Evolutionary conservation across 1,140 invertebrate genomes (phyloP), one percentile per base, ranked within the genome.

Genomic region (Drosophila gunungcola): DNA sequence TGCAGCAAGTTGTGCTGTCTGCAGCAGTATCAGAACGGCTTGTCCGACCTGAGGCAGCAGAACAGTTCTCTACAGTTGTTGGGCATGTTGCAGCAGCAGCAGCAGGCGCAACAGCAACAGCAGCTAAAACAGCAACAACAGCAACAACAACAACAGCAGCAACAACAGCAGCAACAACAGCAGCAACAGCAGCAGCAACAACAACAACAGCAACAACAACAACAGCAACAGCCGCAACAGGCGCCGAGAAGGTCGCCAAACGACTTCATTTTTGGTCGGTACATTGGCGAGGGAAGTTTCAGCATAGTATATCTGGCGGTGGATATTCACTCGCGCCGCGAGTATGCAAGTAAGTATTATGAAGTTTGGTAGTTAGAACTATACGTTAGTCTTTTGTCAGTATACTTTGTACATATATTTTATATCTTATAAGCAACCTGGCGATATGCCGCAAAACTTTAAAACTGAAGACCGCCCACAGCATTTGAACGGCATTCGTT

Each of bases 261-360:
- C 79, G 98, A 99, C 93, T 99, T 97, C 92, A 96, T 98, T 75
- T 99, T 99, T 94, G 97, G 97, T 34, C 98, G 98, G 94, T 94
- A 97, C 55, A 97, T 99, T 79, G 98, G 98, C 65, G 98, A 99
- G 93, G 98, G 98, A 61, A 98, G 98, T 92, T 99, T 98, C 93
- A 98, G 98, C 73, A 98, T 97, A 46, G 98, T 99, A 56, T 98
- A 97, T 93, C 93, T 98, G 64, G 97, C 97, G 38, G 98, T 97
- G 93, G 98, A 99, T 93, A 96, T 98, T 51, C 96, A 97, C 84
- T 96, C 95, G 25, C 95, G 95, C 74, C 96, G 96, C 86, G 97
- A 98, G 94, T 98, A 96, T 95, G 98, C 98, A 93, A 98, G 97
- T 98, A 94, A 96, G 96, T 96, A 62, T 6, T 13, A 0, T 11